Evolutionary conservation across 2,113 vertebrate genomes (phyloP), one percentile per base, ranked within the genome.

Genomic region (Myodes glareolus): DNA sequence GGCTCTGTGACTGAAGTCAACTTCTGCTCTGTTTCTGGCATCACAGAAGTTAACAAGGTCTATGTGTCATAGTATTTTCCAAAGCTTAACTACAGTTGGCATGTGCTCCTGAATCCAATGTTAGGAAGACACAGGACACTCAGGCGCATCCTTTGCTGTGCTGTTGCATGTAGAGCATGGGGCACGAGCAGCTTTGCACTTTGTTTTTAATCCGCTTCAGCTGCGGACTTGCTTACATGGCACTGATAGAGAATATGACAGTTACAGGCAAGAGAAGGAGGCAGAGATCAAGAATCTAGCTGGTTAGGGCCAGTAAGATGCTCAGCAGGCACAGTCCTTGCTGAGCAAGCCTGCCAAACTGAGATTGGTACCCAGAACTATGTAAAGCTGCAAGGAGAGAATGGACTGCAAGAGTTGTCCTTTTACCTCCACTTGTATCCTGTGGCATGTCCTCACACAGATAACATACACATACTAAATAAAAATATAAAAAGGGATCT

Each of bases 181-280:
- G 67, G 63, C 52, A 91, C 13, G 17, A 82, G 12, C 14, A 72
- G n/a, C 19, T 87, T 87, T 93, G 77, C 31, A 47, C 55, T 6
- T 39, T 58, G 68, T n/a, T 88, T 90, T 91, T 39, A 45, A 77
- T 81, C 50, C 86, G 36, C 45, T 88, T 81, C 93, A 81, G 90
- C 17, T 87, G 11, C 17, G 19, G 63, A 78, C 36, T 36, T 84
- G 55, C 27, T 84, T 85, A 47, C 52, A 11, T 1, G 11, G n/a
- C 14, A 78, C 72, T 52, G 52, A 73, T 6, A 33, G 25, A 95
- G 31, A 27, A 55, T 55, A 84, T 67, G 65, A 68, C 5, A 77
- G 42, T n/a, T 80, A 33, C 7, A 94, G 39, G 29, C 50, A 42
- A 55, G 63, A 11, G 23, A 94, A 23, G 10, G 27, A 89, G 63